Base-by-base conservation (phyloP, 2,888 invertebrate genomes). In the Pristionchus maxplancki region DNA sequence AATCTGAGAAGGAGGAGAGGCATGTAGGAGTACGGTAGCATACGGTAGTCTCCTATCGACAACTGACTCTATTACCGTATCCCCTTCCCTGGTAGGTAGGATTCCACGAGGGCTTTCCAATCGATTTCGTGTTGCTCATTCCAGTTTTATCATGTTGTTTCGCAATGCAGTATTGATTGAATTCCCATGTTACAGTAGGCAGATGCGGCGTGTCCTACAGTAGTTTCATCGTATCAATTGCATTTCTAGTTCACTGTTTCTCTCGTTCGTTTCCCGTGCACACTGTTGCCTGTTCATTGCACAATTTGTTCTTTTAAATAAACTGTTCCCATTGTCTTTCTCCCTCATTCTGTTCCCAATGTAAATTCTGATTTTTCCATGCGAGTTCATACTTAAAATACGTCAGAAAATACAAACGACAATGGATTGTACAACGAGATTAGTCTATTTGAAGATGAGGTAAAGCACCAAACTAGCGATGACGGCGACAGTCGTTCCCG, bases 1-100 rank as follows among this genome's bases (percentile, higher is more conserved):
- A 50, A 88, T 50, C 74, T 88, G 17, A 48, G 88, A 40, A 84
- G 88, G 31, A 83, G 20, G 17, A 64, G 88, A 50, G 50, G 85
- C 1, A 78, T 44, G 44, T 78, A 78, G 78, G 58, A 58, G 58
- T 58, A 58, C 58, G 58, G 58, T 58, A 58, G 58, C 6, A n/a
- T 71, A 71, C 71, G 37, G 71, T 71, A 71, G 71, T 11, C 20
- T 3, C n/a, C 44, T 0, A 78, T 78, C 78, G 78, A 44, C 1
- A 48, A 44, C 78, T 78, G 28, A 48, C 24, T 31, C 6, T 24
- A 78, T n/a, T 78, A 40, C 44, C 44, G 44, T 78, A 78, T 44
- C 78, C 11, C 78, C n/a, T n/a, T 58, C 58, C 20, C 31, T 34
- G n/a, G 20, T 71, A 24, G 71, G 20, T 67, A 24, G 31, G 64